Evolutionary conservation across 1,140 invertebrate species (phyloP), one percentile per base, ranked within the genome.

Genomic region (Apis florea): DNA sequence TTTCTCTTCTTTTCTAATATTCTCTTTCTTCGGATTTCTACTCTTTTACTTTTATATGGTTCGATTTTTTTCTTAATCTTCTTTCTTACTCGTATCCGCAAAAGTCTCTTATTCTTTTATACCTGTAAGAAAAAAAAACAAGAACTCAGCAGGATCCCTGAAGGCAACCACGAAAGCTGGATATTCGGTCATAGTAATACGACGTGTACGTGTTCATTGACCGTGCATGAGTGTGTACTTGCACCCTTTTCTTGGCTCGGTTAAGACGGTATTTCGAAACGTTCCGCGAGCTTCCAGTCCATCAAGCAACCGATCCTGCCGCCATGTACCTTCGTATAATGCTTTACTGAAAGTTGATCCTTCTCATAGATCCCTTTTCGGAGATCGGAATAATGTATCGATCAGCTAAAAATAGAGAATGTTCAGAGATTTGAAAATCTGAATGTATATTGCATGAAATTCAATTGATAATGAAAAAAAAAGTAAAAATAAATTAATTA

Each of bases 181-280:
- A 86, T 87, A 87, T 77, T 87, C 85, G 76, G 85, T 81, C 85
- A 74, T 77, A 86, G 85, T 86, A 86, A 87, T 87, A 71, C 63
- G 73, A 63, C 75, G 85, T 82, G 84, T 86, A 81, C 79, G 83
- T 85, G 85, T 53, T 85, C 84, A 83, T 24, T 68, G 74, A 31
- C 70, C 85, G 85, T 86, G 49, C 82, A 86, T 82, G 69, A 87
- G 85, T 87, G 58, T 26, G 78, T 81, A 81, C 82, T 83, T 73
- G 74, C 69, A 24, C 70, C 70, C 67, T 85, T 85, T 80, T 61
- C 63, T 76, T 63, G 70, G 76, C n/a, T 83, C 64, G 71, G 63
- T 83, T 83, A 86, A 86, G 85, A 86, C 84, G 82, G 49, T 31
- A 79, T 72, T 83, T 61, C 47, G 66, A 73, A 61, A 78, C 78